Evolutionary conservation across 2,113 vertebrate species (phyloP), one percentile per base, ranked within the genome.

Genomic region (Herpailurus yagouaroundi): DNA sequence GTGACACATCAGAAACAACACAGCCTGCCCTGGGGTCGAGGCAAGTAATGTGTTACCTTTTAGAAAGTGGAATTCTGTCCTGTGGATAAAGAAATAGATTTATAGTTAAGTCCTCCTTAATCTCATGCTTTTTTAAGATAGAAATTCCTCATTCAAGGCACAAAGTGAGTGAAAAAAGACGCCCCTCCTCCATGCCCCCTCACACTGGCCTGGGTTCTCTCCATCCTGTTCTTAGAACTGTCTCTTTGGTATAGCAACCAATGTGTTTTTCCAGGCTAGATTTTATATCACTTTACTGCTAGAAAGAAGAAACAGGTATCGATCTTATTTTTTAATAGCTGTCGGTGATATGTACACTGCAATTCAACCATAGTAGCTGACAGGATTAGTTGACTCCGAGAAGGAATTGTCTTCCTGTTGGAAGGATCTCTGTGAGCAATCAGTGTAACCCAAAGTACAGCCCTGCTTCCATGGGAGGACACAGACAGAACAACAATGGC

Each of bases 41-140:
- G 36, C 45, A 55, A 95, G 45, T 1, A 5, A 89, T n/a, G 19
- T 60, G 68, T 79, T 60, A 38, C 41, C 71, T 95, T 93, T 82
- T 27, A 91, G 38, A 45, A 31, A 41, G 14, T 23, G 31, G 50
- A 64, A 41, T 63, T 86, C 69, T 41, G 0, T 50, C 82, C 71
- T 97, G 69, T 11, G 18, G 55, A 50, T 68, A 60, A 92, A 94
- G 38, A 94, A 95, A 87, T 7, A 63, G 21, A 93, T 83, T 95
- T 96, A 84, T 74, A 23, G 3, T 79, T 89, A 85, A 96, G 77
- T 11, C 7, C 1, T 11, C 38, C 16, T n/a, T 6, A 14, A 36
- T 55, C 84, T 11, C 36, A 45, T 27, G 21, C 0, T 13, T 96
- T 94, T 80, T 31, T 31, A 60, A 89, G 52, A 52, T 27, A 45